A percentile compares a stretch with the other conserved stretches of the same genome.
phyloP scores from a whole-genome alignment of 2,888 invertebrate species.

The Phlogophora meticulosa region DNA sequence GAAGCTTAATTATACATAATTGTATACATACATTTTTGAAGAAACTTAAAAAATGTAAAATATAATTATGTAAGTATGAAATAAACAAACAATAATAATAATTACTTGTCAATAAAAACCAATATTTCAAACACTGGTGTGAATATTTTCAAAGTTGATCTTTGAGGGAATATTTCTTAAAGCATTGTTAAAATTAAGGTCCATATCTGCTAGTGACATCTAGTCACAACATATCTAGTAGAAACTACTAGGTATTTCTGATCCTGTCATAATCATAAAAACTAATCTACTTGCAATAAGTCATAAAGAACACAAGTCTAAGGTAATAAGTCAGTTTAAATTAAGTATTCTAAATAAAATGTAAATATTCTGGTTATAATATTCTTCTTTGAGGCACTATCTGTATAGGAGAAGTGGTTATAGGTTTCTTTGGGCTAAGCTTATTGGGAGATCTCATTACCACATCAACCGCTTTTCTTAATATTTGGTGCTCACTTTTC shows the following conservation, averaged over 20 bases:
- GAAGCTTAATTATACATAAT: conserved; percentile 15
- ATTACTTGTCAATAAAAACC: conserved; percentile 22
- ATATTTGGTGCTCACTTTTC: conserved; percentile 90
- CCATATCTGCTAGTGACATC: conserved; percentile 12
- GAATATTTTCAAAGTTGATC: conserved; percentile 17
- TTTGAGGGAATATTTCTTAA: conserved; percentile 33
- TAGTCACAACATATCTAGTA: conserved; percentile 28
- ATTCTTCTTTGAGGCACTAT: conserved; percentile 82
- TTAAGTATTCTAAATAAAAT: conserved; percentile 39
- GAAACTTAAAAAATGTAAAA: conserved; percentile 23
- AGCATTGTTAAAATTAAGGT: conserved; percentile 32
- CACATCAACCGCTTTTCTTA: conserved; percentile 87
- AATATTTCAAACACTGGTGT: conserved; percentile 28
- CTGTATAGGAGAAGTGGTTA: conserved; percentile 82
- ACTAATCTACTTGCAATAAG: conserved; percentile 48
- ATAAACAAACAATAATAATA: conserved; percentile 32
- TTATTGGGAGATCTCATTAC: conserved; percentile 88
- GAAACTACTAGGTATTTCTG: conserved; percentile 41
- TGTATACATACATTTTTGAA: conserved; percentile 29
- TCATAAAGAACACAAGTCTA: conserved; percentile 37
- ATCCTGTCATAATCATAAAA: conserved; percentile 50
- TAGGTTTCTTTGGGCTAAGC: conserved; percentile 87
- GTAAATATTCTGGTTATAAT: conserved; percentile 74
- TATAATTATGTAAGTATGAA: conserved; percentile 17
- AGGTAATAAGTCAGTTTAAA: conserved; percentile 28